phyloP scores from a whole-genome alignment of 2,797 vertebrate species.

The Myotis vivesi region DNA sequence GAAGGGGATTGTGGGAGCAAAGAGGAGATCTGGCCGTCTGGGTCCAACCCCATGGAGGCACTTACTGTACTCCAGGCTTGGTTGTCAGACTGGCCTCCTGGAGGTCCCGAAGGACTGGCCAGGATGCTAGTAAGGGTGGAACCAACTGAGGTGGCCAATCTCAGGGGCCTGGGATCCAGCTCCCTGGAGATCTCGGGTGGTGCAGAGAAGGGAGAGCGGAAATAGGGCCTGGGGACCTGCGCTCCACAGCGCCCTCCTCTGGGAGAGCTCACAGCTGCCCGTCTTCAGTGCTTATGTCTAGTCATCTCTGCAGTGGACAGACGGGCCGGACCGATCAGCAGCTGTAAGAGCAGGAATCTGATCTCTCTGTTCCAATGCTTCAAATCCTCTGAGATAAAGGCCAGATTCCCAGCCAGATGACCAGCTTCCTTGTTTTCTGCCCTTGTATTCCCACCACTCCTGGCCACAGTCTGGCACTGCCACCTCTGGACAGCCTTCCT shows the following conservation, averaged over 20 bases:
- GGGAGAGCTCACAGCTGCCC: neutral
- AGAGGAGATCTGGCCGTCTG: neutral
- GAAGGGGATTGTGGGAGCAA: neutral
- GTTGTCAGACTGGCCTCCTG: neutral
- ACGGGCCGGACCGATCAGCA: rapidly evolving
- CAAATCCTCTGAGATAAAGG: neutral
- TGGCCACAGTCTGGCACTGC: rapidly evolving
- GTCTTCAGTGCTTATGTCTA: rapidly evolving
- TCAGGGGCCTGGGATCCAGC: neutral
- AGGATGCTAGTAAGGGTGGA: rapidly evolving
- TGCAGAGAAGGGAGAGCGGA: neutral
- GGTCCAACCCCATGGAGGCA: neutral
- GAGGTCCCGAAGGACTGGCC: neutral
- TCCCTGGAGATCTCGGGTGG: rapidly evolving
- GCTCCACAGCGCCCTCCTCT: neutral
- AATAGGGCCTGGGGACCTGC: neutral
- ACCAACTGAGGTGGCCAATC: neutral
- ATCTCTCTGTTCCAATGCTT: neutral
- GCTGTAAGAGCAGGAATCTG: neutral
- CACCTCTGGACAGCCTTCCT: neutral
- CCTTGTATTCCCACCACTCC: neutral
- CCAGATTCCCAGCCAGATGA: rapidly evolving
- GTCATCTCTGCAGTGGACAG: neutral
- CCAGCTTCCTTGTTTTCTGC: neutral
- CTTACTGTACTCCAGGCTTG: too few relatives aligned